Base-by-base conservation (phyloP, 2,888 invertebrate genomes). In the Falcaria lacertinaria region DNA sequence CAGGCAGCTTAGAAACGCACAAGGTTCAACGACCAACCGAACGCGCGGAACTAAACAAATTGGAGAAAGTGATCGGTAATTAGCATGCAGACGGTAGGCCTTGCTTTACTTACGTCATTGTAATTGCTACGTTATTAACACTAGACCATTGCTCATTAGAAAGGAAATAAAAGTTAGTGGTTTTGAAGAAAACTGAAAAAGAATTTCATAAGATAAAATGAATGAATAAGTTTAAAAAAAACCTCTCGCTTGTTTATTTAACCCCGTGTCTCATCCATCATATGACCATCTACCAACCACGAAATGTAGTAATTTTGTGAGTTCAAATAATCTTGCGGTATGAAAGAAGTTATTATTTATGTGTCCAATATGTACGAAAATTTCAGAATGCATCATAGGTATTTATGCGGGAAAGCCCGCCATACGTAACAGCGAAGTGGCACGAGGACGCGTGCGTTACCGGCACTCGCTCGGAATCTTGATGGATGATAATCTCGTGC, bases 41-140 rank as follows among this genome's bases (percentile, higher is more conserved):
- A 33, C 37, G 28, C 19, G 14, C 8, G 28, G 36, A 52, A 40
- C 42, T 50, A 34, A 33, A 54, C 56, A 52, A 62, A 64, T 55
- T 56, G 56, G 77, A 68, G 78, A 80, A 80, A 79, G 79, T 72
- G 57, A 64, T 62, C 47, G 41, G 45, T 63, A 69, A 79, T 80
- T 77, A 77, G 63, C 73, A 74, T 75, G 65, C 67, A 55, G 56
- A 51, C 60, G 56, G 64, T 69, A 65, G 59, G 49, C 57, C 50
- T 50, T 48, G 19, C 48, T 39, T 71, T 74, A 65, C 70, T 71
- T 74, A 65, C 70, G 61, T 74, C 68, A 80, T 47, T 44, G 15
- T 42, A 50, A 44, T 8, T 22, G 28, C 11, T 44, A 38, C 38
- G 43, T 33, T 42, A 44, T 11, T 28, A 28, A 2, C 11, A 28